These are phyloP conservation scores for Amphiprion clarkii DNA, from an alignment of 2,797 vertebrate species.

Conservation along the genomic window DNA sequence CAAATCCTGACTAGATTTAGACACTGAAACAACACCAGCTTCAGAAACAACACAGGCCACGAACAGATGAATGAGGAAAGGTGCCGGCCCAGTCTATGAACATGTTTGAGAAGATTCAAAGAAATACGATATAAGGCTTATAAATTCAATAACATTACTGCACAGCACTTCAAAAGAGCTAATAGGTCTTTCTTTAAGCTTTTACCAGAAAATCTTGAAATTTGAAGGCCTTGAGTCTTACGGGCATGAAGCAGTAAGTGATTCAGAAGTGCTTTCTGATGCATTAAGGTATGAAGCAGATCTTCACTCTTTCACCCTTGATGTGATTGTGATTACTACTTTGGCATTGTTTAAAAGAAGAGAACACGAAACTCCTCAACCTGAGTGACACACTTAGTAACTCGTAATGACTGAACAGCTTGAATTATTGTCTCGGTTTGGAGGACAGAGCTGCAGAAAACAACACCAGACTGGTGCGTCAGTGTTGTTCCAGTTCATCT, in stretches of 20 bases:
- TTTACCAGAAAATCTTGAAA: constrained; percentile 25
- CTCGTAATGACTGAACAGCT: neutral
- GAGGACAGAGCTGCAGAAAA: neutral
- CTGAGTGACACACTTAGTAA: neutral
- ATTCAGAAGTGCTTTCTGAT: constrained; percentile 14
- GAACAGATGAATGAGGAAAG: constrained; percentile 20
- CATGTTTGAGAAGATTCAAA: constrained; percentile 12
- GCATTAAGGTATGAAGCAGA: constrained; percentile 6
- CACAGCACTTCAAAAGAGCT: constrained; percentile 4
- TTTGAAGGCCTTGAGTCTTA: constrained; percentile 13
- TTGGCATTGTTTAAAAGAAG: constrained; percentile 1
- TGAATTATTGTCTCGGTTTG: neutral
- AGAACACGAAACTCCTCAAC: neutral
- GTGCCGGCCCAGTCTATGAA: neutral
- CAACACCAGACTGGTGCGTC: neutral
- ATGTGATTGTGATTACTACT: neutral
- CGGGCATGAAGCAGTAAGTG: neutral
- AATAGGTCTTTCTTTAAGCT: constrained; percentile 24
- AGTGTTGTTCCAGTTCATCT: constrained; percentile 22
- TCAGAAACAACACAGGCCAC: constrained; percentile 3
- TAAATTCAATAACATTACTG: constrained; percentile 26
- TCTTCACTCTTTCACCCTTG: neutral
- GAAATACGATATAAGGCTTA: constrained; percentile 10
- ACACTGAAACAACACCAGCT: neutral
- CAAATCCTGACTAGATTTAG: neutral